Base-by-base conservation (phyloP, 1,140 invertebrate genomes). In the Cydia amplana region DNA sequence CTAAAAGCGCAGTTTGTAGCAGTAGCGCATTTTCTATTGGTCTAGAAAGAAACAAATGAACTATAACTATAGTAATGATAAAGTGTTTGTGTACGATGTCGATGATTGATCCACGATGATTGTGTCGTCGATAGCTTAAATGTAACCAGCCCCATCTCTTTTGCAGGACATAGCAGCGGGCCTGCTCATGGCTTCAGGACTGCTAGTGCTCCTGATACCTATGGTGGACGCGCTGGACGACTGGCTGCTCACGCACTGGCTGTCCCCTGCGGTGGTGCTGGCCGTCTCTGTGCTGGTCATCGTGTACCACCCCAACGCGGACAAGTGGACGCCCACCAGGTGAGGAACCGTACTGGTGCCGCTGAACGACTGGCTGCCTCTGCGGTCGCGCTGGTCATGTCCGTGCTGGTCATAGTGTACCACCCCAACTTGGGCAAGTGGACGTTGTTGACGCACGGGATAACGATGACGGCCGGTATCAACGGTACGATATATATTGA, bases 251-350 rank as follows among this genome's bases (percentile, higher is more conserved):
- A 96, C 95, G 0, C 94, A 94, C 84, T 87, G 93, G 40, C 96
- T 94, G 87, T 94, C 96, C 14, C 95, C 97, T 9, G 76, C 95
- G n/a, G 78, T 95, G 36, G 88, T 97, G 40, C 82, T 97, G 7
- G 81, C 93, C 4, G 83, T 95, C 70, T 95, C 95, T 18, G 94
- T 97, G 74, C 85, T 94, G 0, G 93, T 95, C 67, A 95, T 97
- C 74, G 90, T 96, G 74, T 95, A 95, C 86, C 95, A 97, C 90
- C 96, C 97, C 2, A 94, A 94, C 72, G 95, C 95, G 63, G 95
- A 96, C 75, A 95, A 95, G 79, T 97, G 97, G 96, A 97, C 96
- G 23, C 96, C 97, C 18, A 97, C 97, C 28, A 96, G 96, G 96
- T 94, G 88, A 78, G 85, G 76, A 73, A 25, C 10, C 75, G 49